phyloP scores from a whole-genome alignment of 2,797 vertebrate genomes.

The Lateolabrax maculatus region DNA sequence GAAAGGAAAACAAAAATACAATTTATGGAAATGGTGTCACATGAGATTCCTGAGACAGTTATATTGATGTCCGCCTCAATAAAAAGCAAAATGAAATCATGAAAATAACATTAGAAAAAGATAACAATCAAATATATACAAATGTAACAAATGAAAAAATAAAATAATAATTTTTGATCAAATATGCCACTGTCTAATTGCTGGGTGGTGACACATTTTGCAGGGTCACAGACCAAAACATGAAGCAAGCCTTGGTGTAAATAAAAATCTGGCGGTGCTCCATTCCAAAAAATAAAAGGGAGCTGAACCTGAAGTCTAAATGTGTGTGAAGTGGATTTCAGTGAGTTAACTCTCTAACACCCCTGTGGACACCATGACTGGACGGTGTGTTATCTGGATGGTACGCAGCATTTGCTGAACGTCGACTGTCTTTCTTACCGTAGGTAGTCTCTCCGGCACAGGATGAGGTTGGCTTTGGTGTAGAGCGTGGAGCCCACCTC shows the following conservation, averaged over 20 bases:
- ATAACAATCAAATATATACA: not conserved
- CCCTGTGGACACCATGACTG: not conserved
- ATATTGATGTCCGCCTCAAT: not conserved
- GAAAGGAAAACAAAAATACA: not conserved
- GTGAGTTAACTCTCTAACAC: not conserved
- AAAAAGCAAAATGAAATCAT: not conserved
- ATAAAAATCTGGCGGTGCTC: not conserved
- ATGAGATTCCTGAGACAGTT: not conserved
- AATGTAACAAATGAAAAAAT: not conserved
- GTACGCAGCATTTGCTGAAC: not conserved
- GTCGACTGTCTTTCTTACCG: constrained; percentile 84
- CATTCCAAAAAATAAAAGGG: not conserved
- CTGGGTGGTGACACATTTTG: not conserved
- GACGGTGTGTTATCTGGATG: not conserved
- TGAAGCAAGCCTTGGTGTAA: not conserved
- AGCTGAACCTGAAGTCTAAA: not conserved
- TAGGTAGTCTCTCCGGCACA: constrained; percentile 97
- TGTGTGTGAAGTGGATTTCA: constrained; percentile 3
- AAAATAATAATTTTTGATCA: not conserved
- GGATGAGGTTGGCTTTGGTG: constrained; percentile 99
- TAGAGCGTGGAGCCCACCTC: constrained; percentile 99
- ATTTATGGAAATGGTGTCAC: constrained; percentile 13
- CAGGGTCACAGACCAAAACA: not conserved
- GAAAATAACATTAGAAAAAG: not conserved
- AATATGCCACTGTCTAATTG: not conserved